Evolutionary conservation across 2,797 vertebrate genomes (phyloP), one percentile per base, ranked within the genome.

Genomic region (Steatocranus sp.): DNA sequence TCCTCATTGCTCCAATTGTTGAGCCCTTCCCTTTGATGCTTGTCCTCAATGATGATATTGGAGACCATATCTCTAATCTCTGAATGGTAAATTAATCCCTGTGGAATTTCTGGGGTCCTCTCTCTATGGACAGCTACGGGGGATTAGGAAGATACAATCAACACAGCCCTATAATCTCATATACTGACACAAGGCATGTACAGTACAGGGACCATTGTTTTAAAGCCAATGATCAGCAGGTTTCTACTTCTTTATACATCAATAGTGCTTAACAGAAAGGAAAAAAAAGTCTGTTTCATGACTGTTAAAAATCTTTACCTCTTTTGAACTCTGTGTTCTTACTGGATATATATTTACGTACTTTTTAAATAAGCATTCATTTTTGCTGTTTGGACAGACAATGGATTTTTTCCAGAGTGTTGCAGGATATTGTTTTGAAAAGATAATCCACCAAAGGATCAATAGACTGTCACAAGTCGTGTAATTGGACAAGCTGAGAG

Each of bases 51-150:
- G 93, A 95, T 94, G 91, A 91, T 92, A 92, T 92, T 90, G 89
- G 87, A 86, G 89, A 92, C 87, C 74, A 80, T 92, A 93, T 94
- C 91, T 90, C 82, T 95, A 93, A 96, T 95, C 94, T 93, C 84
- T 87, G 89, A 93, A 93, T 94, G 93, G 90, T 91, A 95, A 95
- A 96, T 95, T 92, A 94, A 96, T 93, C 93, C 91, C 89, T 87
- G 87, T 88, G 88, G 91, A 93, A 90, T 90, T 92, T 89, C 83
- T 84, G 84, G 82, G 23, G 86, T 88, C 84, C 70, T 89, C 86
- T 92, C 88, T 93, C 86, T 83, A 84, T 91, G 85, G 89, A 90
- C 91, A 89, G 88, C 92, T 91, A 91, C 17, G 34, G 83, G 68
- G 93, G 94, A 95, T 95, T 94, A 93, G 76, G 81, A 87, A 92